Base-by-base conservation (phyloP, 1,140 invertebrate genomes). In the Drosophila ironensis region DNA sequence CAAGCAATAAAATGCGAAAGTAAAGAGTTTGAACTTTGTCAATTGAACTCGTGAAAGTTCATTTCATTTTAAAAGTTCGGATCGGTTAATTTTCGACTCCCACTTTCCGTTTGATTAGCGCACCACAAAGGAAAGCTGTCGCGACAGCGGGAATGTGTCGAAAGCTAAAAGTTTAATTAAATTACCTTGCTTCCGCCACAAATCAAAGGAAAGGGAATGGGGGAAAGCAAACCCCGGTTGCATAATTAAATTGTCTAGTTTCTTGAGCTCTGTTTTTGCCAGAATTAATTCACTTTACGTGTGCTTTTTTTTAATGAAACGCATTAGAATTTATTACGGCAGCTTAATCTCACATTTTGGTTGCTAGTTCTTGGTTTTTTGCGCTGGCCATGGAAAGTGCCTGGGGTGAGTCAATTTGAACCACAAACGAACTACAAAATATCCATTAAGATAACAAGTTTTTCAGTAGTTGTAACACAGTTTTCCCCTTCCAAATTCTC, bases 391-490 rank as follows among this genome's bases (percentile, higher is more conserved):
- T 38, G 30, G 20, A 50, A 8, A 41, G 37, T 44, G 72, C 52
- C 48, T 64, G 27, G 73, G 78, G 73, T 64, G 80, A 86, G 78
- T 84, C 78, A 86, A 86, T 84, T 84, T 84, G 53, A 66, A 59
- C 78, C 80, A 86, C 78, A 84, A 84, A 86, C 78, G 80, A 84
- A 84, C 70, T 84, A 86, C 78, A 84, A 84, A 84, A 84, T 84
- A 84, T 86, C 78, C 80, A 84, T 84, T 84, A 84, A 84, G 78
- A 84, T 84, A 84, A 84, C 78, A 84, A 84, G 78, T 84, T 84
- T 71, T 86, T 82, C 77, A 86, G 78, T 78, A 84, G 78, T 84
- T 84, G 78, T 86, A 78, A 84, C 78, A 84, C 72, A 70, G 72
- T 68, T 78, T 59, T 42, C 35, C 38, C 44, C 30, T n/a, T 20